Percentiles rank a stretch among this genome's conserved stretches.
Conservation (phyloP, 2,113 vertebrate species). For the Alethe castanea region DNA sequence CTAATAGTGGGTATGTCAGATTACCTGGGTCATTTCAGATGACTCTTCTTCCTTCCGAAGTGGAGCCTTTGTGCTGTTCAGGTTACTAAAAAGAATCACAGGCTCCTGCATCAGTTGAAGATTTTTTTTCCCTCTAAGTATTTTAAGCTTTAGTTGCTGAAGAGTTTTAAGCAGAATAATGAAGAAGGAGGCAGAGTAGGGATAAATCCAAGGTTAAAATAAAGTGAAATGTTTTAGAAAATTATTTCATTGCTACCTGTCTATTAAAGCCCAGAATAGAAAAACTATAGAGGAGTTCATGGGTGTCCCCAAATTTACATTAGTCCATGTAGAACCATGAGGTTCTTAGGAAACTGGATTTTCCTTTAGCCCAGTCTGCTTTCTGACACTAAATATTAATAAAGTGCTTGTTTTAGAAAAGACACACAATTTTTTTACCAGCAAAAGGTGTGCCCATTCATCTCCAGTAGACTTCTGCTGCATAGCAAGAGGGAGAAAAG, state of each 20-base stretch:
- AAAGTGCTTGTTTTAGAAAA: background rate
- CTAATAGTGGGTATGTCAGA: background rate
- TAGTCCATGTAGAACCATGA: background rate
- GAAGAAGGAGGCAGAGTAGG: background rate
- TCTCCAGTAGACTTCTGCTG: background rate
- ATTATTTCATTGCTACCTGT: background rate
- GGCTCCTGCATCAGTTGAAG: background rate
- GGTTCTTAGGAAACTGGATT: background rate
- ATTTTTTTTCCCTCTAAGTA: background rate
- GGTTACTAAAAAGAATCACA: rapidly evolving
- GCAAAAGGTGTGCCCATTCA: background rate
- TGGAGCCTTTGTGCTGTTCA: background rate
- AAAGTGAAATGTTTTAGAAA: background rate
- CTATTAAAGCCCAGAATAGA: background rate
- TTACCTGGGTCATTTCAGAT: background rate
- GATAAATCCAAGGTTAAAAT: background rate
- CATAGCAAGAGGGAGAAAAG: background rate
- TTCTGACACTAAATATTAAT: background rate
- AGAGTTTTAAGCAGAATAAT: background rate
- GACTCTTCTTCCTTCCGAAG: background rate
- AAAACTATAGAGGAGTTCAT: background rate
- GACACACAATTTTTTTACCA: rapidly evolving
- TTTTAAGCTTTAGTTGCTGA: background rate
- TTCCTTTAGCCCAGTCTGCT: background rate
- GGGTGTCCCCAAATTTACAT: background rate